Base-by-base conservation (phyloP, 2,797 vertebrate genomes). In the Antennarius maculatus region DNA sequence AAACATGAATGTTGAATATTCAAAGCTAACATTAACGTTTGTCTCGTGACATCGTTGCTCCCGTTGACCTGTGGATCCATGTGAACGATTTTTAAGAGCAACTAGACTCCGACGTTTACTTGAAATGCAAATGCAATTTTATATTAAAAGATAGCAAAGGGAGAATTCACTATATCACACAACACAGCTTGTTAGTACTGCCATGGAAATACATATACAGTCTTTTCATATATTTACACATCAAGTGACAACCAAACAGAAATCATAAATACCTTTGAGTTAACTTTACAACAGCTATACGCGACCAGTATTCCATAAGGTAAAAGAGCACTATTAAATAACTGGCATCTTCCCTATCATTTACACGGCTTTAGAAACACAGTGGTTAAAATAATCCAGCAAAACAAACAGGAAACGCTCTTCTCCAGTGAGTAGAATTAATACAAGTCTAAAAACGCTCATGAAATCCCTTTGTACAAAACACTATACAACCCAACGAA, bases 381-480 rank as follows among this genome's bases (percentile, higher is more conserved):
- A 94, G 92, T 94, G 94, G 93, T 94, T 95, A 93, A 90, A 93
- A 94, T 87, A 91, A 88, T 92, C 78, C 91, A 92, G 86, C 88
- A 88, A 88, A 84, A 84, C 31, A 34, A 73, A 69, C 3, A 72
- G 23, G 66, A 66, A 67, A 66, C 52, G 71, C 77, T 91, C 72
- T 88, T 92, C 81, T 93, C 92, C 92, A 95, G 92, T 92, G 92
- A 94, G 93, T 92, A 86, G 87, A 89, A 92, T 89, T 91, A 92
- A 91, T 83, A 88, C 79, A 89, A 79, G 66, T 87, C 81, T 89
- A 91, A 89, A 90, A 91, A 88, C 74, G 64, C 60, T 88, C 86
- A 92, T 86, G 76, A 90, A 91, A 92, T 96, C 95, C 93, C 93
- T 96, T 85, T 83, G 93, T 95, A 96, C 94, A 96, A 94, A 95